Conservation (phyloP, 2,113 vertebrate genomes). For the Corythornis cristatus region DNA sequence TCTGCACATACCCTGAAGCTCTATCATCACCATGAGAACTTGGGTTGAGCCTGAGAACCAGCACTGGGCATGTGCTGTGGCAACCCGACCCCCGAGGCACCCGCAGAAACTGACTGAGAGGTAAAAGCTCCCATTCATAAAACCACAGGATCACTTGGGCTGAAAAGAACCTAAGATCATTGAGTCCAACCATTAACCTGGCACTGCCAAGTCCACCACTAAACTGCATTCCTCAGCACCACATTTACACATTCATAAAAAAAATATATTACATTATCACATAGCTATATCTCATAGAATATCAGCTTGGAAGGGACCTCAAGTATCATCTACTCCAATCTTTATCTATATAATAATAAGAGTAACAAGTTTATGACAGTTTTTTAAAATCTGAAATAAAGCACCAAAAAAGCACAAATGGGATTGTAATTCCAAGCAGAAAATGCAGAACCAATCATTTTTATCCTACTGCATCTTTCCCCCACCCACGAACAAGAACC, state of each 20-base stretch:
- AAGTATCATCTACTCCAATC: too few species aligned
- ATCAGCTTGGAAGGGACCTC: too few species aligned
- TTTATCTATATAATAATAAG: too few species aligned
- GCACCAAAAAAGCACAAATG: neutral
- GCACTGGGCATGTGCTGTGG: rapidly evolving
- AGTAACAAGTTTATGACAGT: neutral
- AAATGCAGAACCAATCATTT: neutral
- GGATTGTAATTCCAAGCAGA: neutral
- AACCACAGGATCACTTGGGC: neutral
- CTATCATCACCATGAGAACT: rapidly evolving
- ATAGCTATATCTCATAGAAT: too few species aligned
- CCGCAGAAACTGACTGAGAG: rapidly evolving
- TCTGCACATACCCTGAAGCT: neutral
- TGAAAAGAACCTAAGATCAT: neutral
- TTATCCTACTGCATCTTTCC: neutral
- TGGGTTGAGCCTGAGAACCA: rapidly evolving
- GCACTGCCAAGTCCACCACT: too few species aligned
- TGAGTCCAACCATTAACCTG: neutral
- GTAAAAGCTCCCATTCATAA: neutral
- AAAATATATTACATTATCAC: neutral
- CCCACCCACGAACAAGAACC: neutral
- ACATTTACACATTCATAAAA: neutral
- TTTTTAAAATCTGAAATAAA: neutral
- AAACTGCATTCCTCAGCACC: neutral
- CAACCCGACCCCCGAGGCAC: rapidly evolving